These are phyloP conservation scores for Peromyscus leucopus DNA, from an alignment of 2,113 vertebrate genomes.

Conservation along the genomic window DNA sequence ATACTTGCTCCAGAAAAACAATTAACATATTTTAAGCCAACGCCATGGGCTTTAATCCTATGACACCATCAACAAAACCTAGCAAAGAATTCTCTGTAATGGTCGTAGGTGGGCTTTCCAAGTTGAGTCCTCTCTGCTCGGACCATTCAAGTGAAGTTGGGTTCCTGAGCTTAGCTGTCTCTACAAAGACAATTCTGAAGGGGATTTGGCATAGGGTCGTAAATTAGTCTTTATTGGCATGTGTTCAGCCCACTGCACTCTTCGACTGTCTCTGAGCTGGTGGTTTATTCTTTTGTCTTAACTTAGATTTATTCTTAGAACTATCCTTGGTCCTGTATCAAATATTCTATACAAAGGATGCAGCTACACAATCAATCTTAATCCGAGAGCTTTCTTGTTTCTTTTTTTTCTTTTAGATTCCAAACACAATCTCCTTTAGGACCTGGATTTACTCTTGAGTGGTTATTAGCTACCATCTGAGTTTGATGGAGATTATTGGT, in stretches of 20 bases:
- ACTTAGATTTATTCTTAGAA: constrained; percentile 54
- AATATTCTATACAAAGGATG: constrained; percentile 30
- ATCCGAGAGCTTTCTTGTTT: constrained; percentile 50
- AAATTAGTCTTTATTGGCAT: not conserved
- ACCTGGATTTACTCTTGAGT: constrained; percentile 25
- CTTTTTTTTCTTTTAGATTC: not conserved
- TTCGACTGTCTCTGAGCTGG: constrained; percentile 41
- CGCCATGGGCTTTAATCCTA: constrained; percentile 29
- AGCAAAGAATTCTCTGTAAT: not conserved
- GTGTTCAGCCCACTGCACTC: not conserved
- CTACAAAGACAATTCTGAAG: not conserved
- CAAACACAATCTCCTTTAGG: not conserved
- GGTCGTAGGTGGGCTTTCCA: not conserved
- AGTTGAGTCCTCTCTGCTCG: constrained; percentile 20
- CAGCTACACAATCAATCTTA: not conserved
- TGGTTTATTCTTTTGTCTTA: constrained; percentile 54
- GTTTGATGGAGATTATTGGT: not conserved
- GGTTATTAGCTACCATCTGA: not conserved
- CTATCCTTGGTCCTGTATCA: constrained; percentile 35
- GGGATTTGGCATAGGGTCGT: not conserved
- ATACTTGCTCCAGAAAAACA: not conserved
- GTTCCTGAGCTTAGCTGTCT: constrained; percentile 38
- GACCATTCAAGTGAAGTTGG: not conserved
- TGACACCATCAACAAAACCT: not conserved
- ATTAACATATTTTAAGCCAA: not conserved